These are phyloP conservation scores for Diaprepes abbreviatus DNA, from an alignment of 2,888 invertebrate species.

Conservation along the genomic window DNA sequence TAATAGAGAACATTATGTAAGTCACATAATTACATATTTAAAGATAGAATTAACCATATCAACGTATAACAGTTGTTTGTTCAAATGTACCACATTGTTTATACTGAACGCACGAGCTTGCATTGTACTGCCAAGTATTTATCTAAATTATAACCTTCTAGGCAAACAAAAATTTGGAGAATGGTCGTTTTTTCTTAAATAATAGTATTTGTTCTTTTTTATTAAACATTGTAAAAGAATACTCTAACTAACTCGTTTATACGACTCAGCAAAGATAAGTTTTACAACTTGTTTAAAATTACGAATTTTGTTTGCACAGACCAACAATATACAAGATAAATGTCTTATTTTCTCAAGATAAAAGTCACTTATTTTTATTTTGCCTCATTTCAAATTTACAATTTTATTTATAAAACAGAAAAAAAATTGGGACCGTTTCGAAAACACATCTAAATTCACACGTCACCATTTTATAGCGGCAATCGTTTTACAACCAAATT, in stretches of 20 bases:
- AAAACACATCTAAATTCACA: background rate
- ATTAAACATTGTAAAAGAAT: conserved; percentile 60
- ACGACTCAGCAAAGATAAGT: conserved; percentile 41
- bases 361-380: conserved; percentile 27
- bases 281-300: conserved; percentile 45
- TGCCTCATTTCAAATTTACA: conserved; percentile 12
- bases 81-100: conserved; percentile 53
- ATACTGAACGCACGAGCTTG: conserved; percentile 55
- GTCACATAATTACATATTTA: conserved; percentile 55
- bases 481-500: background rate
- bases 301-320: conserved; percentile 45
- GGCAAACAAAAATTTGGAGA: conserved; percentile 56
- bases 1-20: conserved; percentile 50
- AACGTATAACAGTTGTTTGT: conserved; percentile 52
- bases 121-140: conserved; percentile 56
- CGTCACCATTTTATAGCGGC: background rate
- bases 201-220: conserved; percentile 58
- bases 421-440: conserved; percentile 4
- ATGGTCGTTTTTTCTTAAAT: conserved; percentile 57
- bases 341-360: conserved; percentile 45
- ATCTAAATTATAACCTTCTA: conserved; percentile 53
- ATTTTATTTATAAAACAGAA: conserved; percentile 10
- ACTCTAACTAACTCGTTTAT: conserved; percentile 48
- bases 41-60: conserved; percentile 43
- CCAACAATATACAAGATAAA: conserved; percentile 41